phyloP scores from a whole-genome alignment of 2,888 invertebrate species.

The Pandemis cinnamomeana region DNA sequence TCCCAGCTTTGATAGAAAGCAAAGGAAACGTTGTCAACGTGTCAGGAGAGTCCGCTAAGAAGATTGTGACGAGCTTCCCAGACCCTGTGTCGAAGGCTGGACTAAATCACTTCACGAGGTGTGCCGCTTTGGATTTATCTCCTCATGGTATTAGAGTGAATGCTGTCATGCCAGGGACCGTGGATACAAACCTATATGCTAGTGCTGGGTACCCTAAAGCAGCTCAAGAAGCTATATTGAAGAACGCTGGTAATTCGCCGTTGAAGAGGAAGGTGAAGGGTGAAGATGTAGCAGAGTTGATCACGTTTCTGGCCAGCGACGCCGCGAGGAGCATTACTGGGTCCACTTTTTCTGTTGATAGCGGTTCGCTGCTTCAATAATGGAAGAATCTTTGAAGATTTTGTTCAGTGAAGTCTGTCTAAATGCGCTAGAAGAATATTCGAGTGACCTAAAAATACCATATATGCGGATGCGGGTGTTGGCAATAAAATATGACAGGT shows the following conservation, averaged over 20 bases:
- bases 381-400: not conserved
- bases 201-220: constrained; percentile 11
- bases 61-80: constrained; percentile 14
- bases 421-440: no score
- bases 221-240: not conserved
- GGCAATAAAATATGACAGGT: no score
- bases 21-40: constrained; percentile 49
- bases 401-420: not conserved
- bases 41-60: constrained; percentile 43
- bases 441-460: no score
- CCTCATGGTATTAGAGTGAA: constrained; percentile 85
- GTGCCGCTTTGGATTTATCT: constrained; percentile 86
- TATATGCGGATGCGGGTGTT: no score
- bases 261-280: constrained; percentile 33
- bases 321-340: constrained; percentile 42
- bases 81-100: constrained; percentile 89
- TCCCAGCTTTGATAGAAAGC: constrained; percentile 42
- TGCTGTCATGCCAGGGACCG: constrained; percentile 88
- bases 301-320: constrained; percentile 44
- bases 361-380: constrained; percentile 22
- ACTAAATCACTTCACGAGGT: constrained; percentile 89
- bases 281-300: constrained; percentile 43
- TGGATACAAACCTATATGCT: constrained; percentile 59
- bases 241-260: constrained; percentile 10
- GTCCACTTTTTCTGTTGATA: constrained; percentile 29